A percentile compares a stretch with the other conserved stretches of the same genome.
Conservation (phyloP, 2,113 vertebrate species). For the Passer montanus region DNA sequence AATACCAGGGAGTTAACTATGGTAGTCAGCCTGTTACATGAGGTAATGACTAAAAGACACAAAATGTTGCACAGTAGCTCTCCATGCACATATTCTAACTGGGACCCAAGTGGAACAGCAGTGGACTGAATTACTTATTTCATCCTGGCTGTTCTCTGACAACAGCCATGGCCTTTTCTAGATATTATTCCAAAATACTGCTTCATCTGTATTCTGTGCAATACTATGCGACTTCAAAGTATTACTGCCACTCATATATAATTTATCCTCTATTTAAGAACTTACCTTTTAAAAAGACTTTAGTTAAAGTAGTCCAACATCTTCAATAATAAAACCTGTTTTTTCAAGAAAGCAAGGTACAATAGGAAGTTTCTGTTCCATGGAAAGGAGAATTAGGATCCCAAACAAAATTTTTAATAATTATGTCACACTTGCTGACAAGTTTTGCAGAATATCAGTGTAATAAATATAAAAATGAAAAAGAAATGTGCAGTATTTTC, state of each 20-base stretch:
- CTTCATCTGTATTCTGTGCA: neutral
- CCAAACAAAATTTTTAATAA: neutral
- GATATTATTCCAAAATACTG: neutral
- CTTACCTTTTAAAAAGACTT: neutral
- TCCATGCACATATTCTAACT: neutral
- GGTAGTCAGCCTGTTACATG: neutral
- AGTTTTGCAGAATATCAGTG: neutral
- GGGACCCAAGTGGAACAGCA: neutral
- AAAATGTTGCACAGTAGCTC: neutral
- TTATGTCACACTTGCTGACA: neutral
- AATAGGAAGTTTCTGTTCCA: neutral
- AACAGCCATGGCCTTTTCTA: neutral
- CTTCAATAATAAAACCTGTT: neutral
- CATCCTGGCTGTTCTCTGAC: neutral
- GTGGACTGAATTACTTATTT: neutral
- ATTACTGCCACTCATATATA: neutral
- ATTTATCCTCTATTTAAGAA: neutral
- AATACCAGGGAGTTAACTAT: neutral
- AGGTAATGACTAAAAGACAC: neutral
- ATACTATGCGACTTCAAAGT: neutral
- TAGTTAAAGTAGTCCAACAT: neutral
- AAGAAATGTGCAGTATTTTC: neutral
- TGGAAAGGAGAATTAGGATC: neutral
- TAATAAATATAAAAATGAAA: neutral
- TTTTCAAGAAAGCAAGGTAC: neutral